These are phyloP conservation scores for Phylloscopus collybita DNA, from an alignment of 2,797 vertebrate species.

Conservation along the genomic window DNA sequence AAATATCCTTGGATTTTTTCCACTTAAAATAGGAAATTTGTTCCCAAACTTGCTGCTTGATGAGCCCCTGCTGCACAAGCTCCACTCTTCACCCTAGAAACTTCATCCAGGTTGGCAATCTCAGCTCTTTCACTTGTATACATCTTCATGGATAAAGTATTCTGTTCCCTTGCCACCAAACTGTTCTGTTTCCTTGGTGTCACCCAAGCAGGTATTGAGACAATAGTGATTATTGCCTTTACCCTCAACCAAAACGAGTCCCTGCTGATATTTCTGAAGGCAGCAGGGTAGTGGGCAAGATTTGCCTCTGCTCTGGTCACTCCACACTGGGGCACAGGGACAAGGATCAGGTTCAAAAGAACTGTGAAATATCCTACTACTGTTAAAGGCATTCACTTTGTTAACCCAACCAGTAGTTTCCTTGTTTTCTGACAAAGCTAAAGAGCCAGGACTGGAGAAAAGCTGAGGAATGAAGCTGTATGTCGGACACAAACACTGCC, in stretches of 20 bases:
- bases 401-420: not conserved
- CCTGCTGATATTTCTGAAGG: not conserved
- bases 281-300: not conserved
- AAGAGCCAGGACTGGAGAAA: not conserved
- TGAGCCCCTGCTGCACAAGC: not conserved
- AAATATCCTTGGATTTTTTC: not conserved
- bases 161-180: not conserved
- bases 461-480: not conserved
- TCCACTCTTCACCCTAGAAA: not conserved
- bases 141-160: not conserved
- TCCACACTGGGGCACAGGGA: not conserved
- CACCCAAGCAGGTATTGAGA: not conserved
- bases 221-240: not conserved
- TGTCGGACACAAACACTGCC: not conserved
- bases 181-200: not conserved
- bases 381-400: not conserved
- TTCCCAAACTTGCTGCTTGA: not conserved
- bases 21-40: not conserved
- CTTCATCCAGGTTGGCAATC: not conserved
- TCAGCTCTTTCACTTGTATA: not conserved
- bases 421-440: not conserved
- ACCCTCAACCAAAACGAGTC: not conserved
- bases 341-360: not conserved
- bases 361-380: accelerated
- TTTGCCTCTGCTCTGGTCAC: not conserved